phyloP scores from a whole-genome alignment of 2,888 invertebrate genomes.

The Parelbella ahira region DNA sequence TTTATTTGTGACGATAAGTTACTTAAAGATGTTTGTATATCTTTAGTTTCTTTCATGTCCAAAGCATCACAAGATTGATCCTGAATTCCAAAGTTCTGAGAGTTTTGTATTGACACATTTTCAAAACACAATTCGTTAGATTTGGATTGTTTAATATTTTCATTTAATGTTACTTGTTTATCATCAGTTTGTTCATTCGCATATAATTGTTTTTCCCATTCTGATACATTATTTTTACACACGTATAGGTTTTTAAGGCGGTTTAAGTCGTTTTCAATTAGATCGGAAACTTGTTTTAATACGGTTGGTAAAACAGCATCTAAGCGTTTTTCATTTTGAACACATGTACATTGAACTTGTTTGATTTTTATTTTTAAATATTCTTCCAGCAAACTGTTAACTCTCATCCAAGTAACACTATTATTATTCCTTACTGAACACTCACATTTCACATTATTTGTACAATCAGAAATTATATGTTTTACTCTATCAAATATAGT shows the following conservation, averaged over 20 bases:
- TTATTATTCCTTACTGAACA: slow-evolving; percentile 36
- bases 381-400: slow-evolving; percentile 62
- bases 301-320: slow-evolving; percentile 45
- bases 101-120: slow-evolving; percentile 11
- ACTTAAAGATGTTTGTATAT: slow-evolving; percentile 33
- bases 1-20: slow-evolving; percentile 1
- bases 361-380: slow-evolving; percentile 68
- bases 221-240: slow-evolving; percentile 38
- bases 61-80: slow-evolving; percentile 46
- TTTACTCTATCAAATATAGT: slow-evolving; percentile 54
- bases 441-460: slow-evolving; percentile 46
- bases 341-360: slow-evolving; percentile 54
- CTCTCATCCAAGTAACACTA: slow-evolving; percentile 62
- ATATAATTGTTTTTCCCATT: too few relatives aligned
- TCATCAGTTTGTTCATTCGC: too few relatives aligned
- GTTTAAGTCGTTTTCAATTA: slow-evolving; percentile 66
- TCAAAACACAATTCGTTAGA: too few relatives aligned
- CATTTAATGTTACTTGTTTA: too few relatives aligned
- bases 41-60: slow-evolving; percentile 29
- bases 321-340: slow-evolving; percentile 37
- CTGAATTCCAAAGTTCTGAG: slow-evolving; percentile 25
- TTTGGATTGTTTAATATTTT: too few relatives aligned
- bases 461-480: slow-evolving; percentile 52
- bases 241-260: slow-evolving; percentile 52
- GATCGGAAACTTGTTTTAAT: slow-evolving; percentile 51